Evolutionary conservation across 2,113 vertebrate genomes (phyloP).

Genomic region (Amphilophus citrinellus): DNA sequence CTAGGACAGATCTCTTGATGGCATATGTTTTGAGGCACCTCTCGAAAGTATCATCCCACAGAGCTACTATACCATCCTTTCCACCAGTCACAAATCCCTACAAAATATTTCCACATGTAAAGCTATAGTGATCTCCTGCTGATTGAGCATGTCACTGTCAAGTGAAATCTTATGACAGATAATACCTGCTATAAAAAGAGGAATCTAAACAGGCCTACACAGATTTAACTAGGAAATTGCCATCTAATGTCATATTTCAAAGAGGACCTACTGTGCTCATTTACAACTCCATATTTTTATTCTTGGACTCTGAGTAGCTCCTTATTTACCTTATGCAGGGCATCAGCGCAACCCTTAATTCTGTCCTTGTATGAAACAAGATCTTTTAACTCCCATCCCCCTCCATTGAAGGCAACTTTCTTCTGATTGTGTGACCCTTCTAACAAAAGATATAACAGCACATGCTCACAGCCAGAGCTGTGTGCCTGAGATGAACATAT

Average conservation of each 20-base stretch:
- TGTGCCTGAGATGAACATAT: neutral
- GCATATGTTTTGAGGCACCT: constrained; percentile 98
- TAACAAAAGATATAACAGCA: neutral
- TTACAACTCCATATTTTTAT: neutral
- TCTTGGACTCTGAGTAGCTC: neutral
- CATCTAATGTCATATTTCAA: neutral
- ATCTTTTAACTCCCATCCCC: neutral
- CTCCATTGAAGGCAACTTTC: neutral
- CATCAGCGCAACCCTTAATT: neutral
- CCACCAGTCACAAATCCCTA: constrained; percentile 98
- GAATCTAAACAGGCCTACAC: neutral
- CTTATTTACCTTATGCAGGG: neutral
- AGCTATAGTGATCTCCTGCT: neutral
- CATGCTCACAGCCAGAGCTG: neutral
- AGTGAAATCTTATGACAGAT: neutral
- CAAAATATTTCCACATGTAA: constrained; percentile 15
- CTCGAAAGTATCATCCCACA: constrained; percentile 98
- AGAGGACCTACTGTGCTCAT: neutral
- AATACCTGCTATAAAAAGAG: neutral
- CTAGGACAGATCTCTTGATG: constrained; percentile 95
- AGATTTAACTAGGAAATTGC: neutral
- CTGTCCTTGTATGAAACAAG: neutral
- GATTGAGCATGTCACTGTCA: neutral
- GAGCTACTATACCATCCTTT: constrained; percentile 95
- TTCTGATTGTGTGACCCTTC: neutral